Base-by-base conservation (phyloP, 2,113 vertebrate species). In the Coregonus clupeaformis region DNA sequence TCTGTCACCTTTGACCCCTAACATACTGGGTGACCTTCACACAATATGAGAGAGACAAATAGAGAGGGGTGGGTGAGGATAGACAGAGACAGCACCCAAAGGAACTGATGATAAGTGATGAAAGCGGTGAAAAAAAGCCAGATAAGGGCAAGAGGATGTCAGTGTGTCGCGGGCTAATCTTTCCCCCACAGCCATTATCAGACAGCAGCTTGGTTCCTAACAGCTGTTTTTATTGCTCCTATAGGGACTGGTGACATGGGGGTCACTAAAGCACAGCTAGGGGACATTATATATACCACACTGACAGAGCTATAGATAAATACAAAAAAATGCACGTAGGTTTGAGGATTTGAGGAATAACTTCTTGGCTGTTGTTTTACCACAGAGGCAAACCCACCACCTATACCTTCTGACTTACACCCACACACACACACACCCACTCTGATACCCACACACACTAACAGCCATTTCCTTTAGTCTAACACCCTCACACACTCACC, bases 271-370 rank as follows among this genome's bases (percentile, higher is more conserved):
- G 74, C 57, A 68, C 3, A 6, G 49, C 16, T 18, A 18, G 3
- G 4, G 49, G 16, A 27, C 20, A 16, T 27, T 32, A 11, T 20
- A 20, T 32, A n/a, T 2, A 47, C 67, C n/a, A 68, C 7, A 68
- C 7, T 32, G 65, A 67, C 74, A 25, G 24, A 47, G 63, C 47
- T 68, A 62, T 20, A 25, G 9, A 66, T 69, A 85, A 75, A 73
- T 79, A 25, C 14, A 76, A 47, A 69, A 13, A 52, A 32, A 18
- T 49, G 36, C 32, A 6, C 59, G 30, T 16, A 25, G 2, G 36
- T 7, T 18, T n/a, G 65, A 20, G 29, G 16, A 11, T 60, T 42
- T 36, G 32, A 36, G 32, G 9, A 36, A 36, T 7, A 66, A 25
- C 27, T 16, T 29, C 2, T 65, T 22, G 65, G 6, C 27, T 3